These are phyloP conservation scores for Mystacides longicornis DNA, from an alignment of 2,888 invertebrate species.

Conservation along the genomic window DNA sequence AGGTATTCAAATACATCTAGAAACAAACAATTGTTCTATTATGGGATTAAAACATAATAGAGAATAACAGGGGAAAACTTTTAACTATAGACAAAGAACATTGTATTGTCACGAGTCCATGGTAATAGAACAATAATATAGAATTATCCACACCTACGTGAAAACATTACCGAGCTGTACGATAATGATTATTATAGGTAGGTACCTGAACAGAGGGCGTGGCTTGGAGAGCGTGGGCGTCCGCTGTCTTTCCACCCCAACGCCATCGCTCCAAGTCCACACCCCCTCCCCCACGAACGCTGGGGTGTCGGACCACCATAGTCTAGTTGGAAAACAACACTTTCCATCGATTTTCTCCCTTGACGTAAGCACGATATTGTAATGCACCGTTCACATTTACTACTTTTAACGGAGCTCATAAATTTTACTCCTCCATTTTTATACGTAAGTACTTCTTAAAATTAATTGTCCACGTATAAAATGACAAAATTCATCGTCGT, in stretches of 20 bases:
- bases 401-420: no score
- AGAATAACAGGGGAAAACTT: no score
- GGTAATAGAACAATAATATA: not conserved
- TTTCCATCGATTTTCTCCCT: not conserved
- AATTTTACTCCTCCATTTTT: no score
- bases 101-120: no score
- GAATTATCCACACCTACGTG: not conserved
- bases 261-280: not conserved
- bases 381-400: not conserved
- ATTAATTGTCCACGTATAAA: no score
- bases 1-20: no score
- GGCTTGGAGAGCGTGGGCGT: not conserved
- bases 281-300: not conserved
- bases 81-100: no score
- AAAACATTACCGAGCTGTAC: not conserved
- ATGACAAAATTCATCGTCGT: no score
- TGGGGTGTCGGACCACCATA: not conserved
- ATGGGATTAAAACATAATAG: no score
- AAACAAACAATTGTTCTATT: no score
- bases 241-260: not conserved
- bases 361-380: not conserved
- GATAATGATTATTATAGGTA: not conserved
- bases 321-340: not conserved
- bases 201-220: not conserved
- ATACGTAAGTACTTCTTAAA: no score